These are phyloP conservation scores for Sminthurides aquaticus DNA, from an alignment of 2,888 invertebrate species.

Conservation along the genomic window DNA sequence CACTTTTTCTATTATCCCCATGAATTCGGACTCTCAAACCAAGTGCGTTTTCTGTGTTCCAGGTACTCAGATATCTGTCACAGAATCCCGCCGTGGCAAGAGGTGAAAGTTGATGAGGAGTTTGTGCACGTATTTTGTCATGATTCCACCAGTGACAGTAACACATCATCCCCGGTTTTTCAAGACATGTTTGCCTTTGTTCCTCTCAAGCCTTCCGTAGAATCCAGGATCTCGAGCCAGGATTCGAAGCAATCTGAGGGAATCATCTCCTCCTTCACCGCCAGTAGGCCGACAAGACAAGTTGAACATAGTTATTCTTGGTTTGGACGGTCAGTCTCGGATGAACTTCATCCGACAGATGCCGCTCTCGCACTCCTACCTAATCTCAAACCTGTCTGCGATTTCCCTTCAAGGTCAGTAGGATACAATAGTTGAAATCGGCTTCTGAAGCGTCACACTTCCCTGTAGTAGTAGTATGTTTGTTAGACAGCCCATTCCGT, in stretches of 20 bases:
- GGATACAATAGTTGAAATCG: no score
- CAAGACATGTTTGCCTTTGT: conserved; percentile 15
- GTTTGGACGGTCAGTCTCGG: conserved; percentile 47
- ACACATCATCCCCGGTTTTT: background rate
- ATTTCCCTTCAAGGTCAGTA: no score
- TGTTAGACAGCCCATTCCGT: no score
- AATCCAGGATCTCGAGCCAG: background rate
- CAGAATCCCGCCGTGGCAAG: background rate
- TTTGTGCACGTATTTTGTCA: background rate
- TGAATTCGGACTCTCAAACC: background rate
- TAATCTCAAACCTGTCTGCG: conserved; percentile 44
- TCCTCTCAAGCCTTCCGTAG: conserved; percentile 4
- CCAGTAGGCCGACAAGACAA: no score
- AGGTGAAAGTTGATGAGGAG: background rate
- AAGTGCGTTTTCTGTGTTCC: background rate
- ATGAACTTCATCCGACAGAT: conserved; percentile 46
- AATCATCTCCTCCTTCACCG: background rate
- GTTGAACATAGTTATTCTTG: conserved; percentile 46
- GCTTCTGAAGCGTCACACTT: no score
- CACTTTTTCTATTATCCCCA: background rate
- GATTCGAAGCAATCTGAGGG: background rate
- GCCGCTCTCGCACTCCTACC: conserved; percentile 44
- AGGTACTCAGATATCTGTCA: background rate
- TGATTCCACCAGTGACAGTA: background rate
- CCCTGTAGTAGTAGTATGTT: no score